These are phyloP conservation scores for Pyrgus malvae DNA, from an alignment of 2,888 invertebrate genomes.

Conservation along the genomic window DNA sequence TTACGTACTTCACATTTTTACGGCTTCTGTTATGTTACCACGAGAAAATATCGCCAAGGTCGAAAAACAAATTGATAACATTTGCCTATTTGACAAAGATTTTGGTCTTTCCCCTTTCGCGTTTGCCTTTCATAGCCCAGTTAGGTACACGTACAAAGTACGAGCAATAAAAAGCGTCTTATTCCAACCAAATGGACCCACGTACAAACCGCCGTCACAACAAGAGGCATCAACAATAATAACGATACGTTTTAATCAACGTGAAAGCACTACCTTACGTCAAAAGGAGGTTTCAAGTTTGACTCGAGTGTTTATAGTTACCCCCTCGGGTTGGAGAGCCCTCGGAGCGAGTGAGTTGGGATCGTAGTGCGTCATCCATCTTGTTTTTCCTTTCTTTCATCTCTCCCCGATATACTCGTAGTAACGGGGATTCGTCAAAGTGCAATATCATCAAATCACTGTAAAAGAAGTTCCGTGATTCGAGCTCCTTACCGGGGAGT, in stretches of 20 bases:
- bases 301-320: slow-evolving; percentile 29
- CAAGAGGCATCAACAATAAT: slow-evolving; percentile 19
- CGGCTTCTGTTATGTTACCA: not conserved
- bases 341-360: slow-evolving; percentile 30
- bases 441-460: slow-evolving; percentile 82
- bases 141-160: too few relatives aligned
- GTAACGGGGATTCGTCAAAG: slow-evolving; percentile 63
- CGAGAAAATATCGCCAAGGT: not conserved
- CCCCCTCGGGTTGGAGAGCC: slow-evolving; percentile 23
- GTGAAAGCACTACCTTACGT: slow-evolving; percentile 45
- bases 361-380: slow-evolving; percentile 58
- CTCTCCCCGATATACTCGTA: slow-evolving; percentile 40
- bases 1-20: too few relatives aligned
- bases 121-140: too few relatives aligned
- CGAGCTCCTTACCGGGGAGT: slow-evolving; percentile 45
- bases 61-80: not conserved
- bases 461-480: slow-evolving; percentile 79
- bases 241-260: slow-evolving; percentile 48
- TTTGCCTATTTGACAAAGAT: not conserved
- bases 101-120: too few relatives aligned
- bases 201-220: slow-evolving; percentile 1
- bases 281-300: slow-evolving; percentile 31
- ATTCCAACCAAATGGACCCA: not conserved
- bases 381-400: slow-evolving; percentile 61
- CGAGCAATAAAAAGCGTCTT: slow-evolving; percentile 9